Conservation (phyloP, 2,797 vertebrate species). For the Pseudomugil gertrudae region DNA sequence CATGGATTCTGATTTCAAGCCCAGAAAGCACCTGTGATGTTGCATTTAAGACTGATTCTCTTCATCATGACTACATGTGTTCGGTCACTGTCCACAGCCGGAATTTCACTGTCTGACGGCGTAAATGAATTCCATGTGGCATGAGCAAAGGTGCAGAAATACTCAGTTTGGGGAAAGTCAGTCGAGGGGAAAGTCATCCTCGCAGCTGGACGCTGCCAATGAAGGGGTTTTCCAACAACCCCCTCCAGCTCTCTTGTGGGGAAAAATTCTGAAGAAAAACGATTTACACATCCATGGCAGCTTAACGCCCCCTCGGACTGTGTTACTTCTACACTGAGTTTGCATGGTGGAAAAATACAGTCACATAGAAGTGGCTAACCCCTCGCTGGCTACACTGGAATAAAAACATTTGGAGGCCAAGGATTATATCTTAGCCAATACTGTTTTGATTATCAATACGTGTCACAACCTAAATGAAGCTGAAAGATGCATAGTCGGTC, state of each 20-base stretch:
- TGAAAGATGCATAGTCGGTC: conserved; percentile 37
- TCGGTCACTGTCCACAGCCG: conserved; percentile 74
- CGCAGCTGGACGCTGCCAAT: conserved; percentile 69
- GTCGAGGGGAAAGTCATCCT: conserved; percentile 73
- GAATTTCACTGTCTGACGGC: conserved; percentile 77
- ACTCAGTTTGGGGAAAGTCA: conserved; percentile 77
- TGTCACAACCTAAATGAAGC: conserved; percentile 37
- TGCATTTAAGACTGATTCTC: conserved; percentile 50
- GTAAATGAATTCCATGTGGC: conserved; percentile 83
- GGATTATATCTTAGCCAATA: conserved; percentile 52
- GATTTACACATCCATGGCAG: conserved; percentile 62
- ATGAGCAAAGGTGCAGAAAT: conserved; percentile 75
- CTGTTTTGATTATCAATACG: conserved; percentile 43
- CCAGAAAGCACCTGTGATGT: conserved; percentile 40
- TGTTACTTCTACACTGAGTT: conserved; percentile 57
- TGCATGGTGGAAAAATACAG: conserved; percentile 76
- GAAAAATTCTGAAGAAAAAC: conserved; percentile 62
- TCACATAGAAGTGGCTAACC: conserved; percentile 61
- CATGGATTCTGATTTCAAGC: conserved; percentile 34
- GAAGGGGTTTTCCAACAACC: conserved; percentile 78
- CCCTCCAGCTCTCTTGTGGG: conserved; percentile 66
- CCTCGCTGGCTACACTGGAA: conserved; percentile 33
- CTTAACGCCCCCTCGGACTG: conserved; percentile 53
- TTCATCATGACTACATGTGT: conserved; percentile 78
- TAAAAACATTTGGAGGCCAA: conserved; percentile 37